A percentile compares a stretch with the other conserved stretches of the same genome.
phyloP scores from a whole-genome alignment of 2,113 vertebrate genomes.

The Galbula dea region DNA sequence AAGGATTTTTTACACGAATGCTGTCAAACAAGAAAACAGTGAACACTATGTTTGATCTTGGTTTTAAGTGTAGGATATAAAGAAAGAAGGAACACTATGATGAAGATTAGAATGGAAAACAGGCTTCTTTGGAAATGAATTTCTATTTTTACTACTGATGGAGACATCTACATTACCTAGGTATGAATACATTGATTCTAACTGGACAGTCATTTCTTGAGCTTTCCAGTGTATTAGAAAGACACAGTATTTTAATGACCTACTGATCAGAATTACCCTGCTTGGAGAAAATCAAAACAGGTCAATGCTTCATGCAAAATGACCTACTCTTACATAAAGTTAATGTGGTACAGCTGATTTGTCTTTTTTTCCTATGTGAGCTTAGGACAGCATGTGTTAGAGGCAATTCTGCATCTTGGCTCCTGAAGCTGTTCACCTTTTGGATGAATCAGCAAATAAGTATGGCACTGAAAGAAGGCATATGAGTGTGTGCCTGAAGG shows the following conservation, averaged over 20 bases:
- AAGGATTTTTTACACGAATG: constrained; percentile 54
- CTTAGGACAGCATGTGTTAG: background rate
- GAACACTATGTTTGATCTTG: constrained; percentile 53
- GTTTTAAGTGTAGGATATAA: constrained; percentile 55
- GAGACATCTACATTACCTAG: background rate
- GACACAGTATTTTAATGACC: background rate
- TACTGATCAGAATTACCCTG: background rate
- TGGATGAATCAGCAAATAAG: background rate
- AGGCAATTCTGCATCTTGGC: background rate
- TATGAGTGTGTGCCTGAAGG: background rate
- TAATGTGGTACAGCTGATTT: background rate
- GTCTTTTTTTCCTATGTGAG: background rate
- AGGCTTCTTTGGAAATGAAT: background rate
- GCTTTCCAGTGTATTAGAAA: background rate
- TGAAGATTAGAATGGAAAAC: background rate
- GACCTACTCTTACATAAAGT: no score
- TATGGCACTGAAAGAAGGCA: background rate
- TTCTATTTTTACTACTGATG: background rate
- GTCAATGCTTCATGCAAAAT: background rate
- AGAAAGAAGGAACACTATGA: constrained; percentile 10
- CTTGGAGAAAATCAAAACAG: background rate
- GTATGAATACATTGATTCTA: background rate
- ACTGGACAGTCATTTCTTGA: background rate
- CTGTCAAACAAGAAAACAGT: constrained; percentile 38
- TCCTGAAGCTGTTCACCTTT: background rate